phyloP scores from a whole-genome alignment of 2,888 invertebrate species.

The Torymus texanus region DNA sequence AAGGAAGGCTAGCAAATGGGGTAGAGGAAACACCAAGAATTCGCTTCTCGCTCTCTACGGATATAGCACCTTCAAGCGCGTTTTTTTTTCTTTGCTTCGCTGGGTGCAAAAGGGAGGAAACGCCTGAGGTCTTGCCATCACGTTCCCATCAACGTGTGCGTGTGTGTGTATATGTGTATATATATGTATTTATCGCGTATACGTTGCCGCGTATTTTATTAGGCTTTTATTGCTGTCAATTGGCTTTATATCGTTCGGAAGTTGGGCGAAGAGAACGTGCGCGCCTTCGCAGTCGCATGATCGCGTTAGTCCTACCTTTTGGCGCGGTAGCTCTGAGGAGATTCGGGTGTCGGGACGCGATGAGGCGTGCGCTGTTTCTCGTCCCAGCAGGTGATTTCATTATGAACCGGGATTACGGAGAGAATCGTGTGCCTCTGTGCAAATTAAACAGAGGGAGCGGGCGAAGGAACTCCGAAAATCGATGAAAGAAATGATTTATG shows the following conservation, averaged over 20 bases:
- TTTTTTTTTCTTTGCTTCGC: too few species aligned
- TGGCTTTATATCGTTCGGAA: slow-evolving; percentile 27
- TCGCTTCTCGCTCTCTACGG: too few species aligned
- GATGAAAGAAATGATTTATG: too few species aligned
- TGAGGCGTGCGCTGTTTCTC: background rate
- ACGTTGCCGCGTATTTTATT: slow-evolving; percentile 27
- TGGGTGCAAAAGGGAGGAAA: too few species aligned
- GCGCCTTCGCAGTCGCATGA: background rate
- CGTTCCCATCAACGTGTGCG: too few species aligned
- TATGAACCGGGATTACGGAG: slow-evolving; percentile 30
- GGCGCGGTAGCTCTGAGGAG: background rate
- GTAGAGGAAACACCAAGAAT: too few species aligned
- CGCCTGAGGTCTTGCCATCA: too few species aligned
- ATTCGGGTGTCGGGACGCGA: background rate
- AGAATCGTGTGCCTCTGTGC: slow-evolving; percentile 22
- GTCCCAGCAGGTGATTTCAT: slow-evolving; percentile 16
- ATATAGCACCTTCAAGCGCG: too few species aligned
- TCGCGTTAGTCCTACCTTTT: slow-evolving; percentile 15
- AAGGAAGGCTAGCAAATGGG: too few species aligned
- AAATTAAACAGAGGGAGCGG: slow-evolving; percentile 3
- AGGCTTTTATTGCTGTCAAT: slow-evolving; percentile 35
- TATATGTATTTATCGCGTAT: background rate
- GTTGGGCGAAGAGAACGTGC: background rate
- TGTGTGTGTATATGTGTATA: too few species aligned
- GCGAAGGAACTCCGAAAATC: too few species aligned